Percentiles rank a stretch among this genome's conserved stretches.
Evolutionary conservation across 2,888 invertebrate genomes (phyloP).

Genomic region (Ferrisia virgata): DNA sequence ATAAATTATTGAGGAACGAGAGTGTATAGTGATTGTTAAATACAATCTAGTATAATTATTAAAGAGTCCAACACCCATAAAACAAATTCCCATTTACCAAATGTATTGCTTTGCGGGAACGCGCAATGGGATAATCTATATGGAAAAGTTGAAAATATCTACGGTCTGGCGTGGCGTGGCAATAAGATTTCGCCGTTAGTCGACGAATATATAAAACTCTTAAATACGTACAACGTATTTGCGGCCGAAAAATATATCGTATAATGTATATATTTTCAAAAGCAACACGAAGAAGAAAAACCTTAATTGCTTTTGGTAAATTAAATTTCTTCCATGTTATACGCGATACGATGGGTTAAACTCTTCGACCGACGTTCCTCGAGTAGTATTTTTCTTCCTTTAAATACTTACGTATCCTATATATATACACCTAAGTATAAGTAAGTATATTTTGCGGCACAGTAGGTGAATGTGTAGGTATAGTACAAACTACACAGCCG

Average conservation of each 20-base stretch:
- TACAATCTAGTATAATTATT: slow-evolving; percentile 30
- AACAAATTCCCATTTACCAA: slow-evolving; percentile 20
- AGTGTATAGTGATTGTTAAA: slow-evolving; percentile 28
- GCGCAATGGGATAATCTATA: slow-evolving; percentile 25
- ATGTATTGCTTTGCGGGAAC: background rate
- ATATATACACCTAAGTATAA: too few relatives aligned
- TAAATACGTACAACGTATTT: slow-evolving; percentile 15
- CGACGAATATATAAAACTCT: slow-evolving; percentile 22
- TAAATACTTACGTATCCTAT: background rate
- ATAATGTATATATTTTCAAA: too few relatives aligned
- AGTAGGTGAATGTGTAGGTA: too few relatives aligned
- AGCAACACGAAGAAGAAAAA: background rate
- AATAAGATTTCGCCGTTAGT: background rate
- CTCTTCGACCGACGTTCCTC: background rate
- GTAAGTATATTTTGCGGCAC: too few relatives aligned
- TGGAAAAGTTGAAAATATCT: background rate
- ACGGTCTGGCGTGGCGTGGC: too few relatives aligned
- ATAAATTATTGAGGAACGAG: slow-evolving; percentile 36
- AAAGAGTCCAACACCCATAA: slow-evolving; percentile 23
- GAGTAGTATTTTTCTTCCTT: background rate
- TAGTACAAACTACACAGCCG: too few relatives aligned
- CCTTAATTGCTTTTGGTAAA: slow-evolving; percentile 23
- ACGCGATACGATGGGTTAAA: background rate
- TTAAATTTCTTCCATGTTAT: background rate
- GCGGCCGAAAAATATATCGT: background rate